Evolutionary conservation across 2,888 invertebrate species (phyloP).

Genomic region (Eupithecia exiguata): DNA sequence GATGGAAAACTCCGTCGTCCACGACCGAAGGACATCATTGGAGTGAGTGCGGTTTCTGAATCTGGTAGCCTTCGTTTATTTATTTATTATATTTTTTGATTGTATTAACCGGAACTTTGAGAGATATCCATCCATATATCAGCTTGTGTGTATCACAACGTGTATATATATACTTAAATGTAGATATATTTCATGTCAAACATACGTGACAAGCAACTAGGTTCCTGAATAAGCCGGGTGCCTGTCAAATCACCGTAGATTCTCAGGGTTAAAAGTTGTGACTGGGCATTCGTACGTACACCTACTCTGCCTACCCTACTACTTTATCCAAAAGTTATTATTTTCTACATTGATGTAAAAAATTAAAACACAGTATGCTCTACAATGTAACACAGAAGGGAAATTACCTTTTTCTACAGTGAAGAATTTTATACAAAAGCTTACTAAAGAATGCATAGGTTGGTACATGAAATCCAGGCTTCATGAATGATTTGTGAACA

Average conservation of each 20-base stretch:
- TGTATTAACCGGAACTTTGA: not conserved
- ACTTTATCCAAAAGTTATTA: not conserved
- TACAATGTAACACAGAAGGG: not conserved
- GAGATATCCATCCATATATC: not conserved
- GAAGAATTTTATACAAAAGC: not conserved
- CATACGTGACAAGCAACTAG: not conserved
- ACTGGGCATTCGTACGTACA: not conserved
- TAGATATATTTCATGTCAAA: not conserved
- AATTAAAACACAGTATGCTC: not conserved
- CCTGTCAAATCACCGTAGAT: not conserved
- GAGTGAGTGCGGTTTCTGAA: not conserved
- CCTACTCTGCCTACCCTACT: not conserved
- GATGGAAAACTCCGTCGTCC: slow-evolving; percentile 1
- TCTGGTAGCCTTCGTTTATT: not conserved
- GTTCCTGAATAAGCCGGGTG: not conserved
- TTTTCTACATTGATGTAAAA: not conserved
- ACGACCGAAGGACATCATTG: not conserved
- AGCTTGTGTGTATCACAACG: too few species aligned
- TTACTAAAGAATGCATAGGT: not conserved
- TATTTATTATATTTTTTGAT: not conserved
- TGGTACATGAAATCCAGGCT: not conserved
- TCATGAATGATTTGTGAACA: not conserved
- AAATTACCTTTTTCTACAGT: not conserved
- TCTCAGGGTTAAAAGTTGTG: not conserved
- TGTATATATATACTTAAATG: too few species aligned